Conservation (phyloP, 2,888 invertebrate species). For the Drosophila algonquin region DNA sequence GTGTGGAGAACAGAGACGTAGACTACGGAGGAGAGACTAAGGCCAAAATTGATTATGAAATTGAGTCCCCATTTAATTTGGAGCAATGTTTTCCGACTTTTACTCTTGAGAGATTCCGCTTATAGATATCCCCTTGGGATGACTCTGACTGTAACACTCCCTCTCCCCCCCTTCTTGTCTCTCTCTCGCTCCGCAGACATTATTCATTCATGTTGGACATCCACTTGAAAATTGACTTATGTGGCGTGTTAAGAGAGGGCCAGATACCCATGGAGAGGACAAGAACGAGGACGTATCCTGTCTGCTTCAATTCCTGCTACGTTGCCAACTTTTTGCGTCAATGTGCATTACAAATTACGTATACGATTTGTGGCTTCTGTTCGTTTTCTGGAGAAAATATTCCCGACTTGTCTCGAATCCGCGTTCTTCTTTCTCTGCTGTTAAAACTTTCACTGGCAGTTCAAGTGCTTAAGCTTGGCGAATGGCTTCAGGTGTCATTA, state of each 20-base stretch:
- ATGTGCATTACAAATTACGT: constrained; percentile 59
- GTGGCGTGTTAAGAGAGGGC: constrained; percentile 33
- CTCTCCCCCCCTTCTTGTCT: not conserved
- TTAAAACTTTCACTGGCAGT: constrained; percentile 16
- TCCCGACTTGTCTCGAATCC: too few relatives aligned
- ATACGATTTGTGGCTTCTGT: constrained; percentile 44
- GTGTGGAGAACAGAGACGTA: too few relatives aligned
- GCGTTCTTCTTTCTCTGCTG: not conserved
- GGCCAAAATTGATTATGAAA: not conserved
- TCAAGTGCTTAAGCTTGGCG: constrained; percentile 22
- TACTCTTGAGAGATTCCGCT: not conserved
- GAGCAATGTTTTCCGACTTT: not conserved
- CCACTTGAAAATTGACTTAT: constrained; percentile 75
- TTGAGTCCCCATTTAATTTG: not conserved
- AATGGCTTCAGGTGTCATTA: constrained; percentile 47
- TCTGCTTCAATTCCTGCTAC: constrained; percentile 21
- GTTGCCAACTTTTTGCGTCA: constrained; percentile 56
- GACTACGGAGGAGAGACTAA: not conserved
- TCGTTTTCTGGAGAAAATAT: too few relatives aligned
- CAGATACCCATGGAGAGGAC: too few relatives aligned
- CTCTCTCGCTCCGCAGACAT: constrained; percentile 42
- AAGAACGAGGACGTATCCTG: not conserved
- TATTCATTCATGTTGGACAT: constrained; percentile 76
- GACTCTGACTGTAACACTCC: too few relatives aligned
- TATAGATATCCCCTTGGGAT: too few relatives aligned